Evolutionary conservation across 2,113 vertebrate species (phyloP).

Genomic region (Columba janthina): DNA sequence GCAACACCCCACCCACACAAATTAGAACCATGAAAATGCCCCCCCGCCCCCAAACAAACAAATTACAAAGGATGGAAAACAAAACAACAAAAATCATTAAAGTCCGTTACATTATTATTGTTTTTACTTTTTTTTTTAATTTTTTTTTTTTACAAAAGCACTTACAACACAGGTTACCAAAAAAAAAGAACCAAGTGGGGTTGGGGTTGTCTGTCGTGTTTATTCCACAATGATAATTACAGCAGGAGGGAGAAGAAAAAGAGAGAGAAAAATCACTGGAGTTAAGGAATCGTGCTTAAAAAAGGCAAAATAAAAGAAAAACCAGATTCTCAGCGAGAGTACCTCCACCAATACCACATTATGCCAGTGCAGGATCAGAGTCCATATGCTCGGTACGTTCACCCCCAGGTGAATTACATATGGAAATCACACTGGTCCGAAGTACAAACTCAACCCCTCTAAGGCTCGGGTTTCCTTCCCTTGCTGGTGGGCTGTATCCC

Average conservation of each 20-base stretch:
- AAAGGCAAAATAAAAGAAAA: constrained; percentile 26
- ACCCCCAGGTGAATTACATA: background rate
- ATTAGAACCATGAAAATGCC: constrained; percentile 71
- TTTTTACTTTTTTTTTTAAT: constrained; percentile 29
- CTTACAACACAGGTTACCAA: constrained; percentile 68
- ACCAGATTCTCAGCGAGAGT: background rate
- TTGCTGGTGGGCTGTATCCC: background rate
- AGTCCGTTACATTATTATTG: constrained; percentile 43
- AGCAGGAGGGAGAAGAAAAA: background rate
- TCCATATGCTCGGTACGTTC: background rate
- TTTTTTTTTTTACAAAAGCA: constrained; percentile 66
- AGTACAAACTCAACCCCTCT: background rate
- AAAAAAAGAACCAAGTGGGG: background rate
- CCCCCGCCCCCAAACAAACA: constrained; percentile 34
- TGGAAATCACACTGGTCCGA: background rate
- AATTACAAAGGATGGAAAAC: constrained; percentile 67
- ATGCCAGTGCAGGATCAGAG: background rate
- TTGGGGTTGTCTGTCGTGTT: constrained; percentile 24
- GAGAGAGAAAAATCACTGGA: constrained; percentile 19
- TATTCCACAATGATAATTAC: constrained; percentile 51
- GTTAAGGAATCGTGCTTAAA: background rate
- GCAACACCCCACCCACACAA: constrained; percentile 69
- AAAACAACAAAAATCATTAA: constrained; percentile 22
- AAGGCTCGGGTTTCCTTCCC: background rate
- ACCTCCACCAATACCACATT: background rate